A percentile compares a stretch with the other conserved stretches of the same genome.
Conservation (phyloP, 2,113 vertebrate genomes). For the Rhegmatorhina hoffmannsi region DNA sequence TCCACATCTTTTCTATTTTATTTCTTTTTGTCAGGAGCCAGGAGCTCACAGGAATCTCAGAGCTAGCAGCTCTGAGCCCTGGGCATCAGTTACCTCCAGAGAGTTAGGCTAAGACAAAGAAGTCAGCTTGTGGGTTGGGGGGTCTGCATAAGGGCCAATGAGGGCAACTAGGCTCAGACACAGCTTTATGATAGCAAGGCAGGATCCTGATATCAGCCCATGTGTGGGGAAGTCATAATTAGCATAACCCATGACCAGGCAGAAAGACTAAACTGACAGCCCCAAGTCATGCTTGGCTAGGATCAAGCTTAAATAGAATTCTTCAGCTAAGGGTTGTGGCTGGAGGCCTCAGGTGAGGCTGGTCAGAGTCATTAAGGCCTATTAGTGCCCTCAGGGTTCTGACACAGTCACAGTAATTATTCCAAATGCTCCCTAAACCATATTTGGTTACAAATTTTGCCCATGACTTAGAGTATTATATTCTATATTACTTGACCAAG, state of each 20-base stretch:
- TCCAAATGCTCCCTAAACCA: not conserved
- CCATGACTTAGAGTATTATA: not conserved
- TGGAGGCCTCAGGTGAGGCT: not conserved
- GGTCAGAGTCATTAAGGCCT: not conserved
- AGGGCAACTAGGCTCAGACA: not conserved
- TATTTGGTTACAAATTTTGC: not conserved
- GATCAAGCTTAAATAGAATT: not conserved
- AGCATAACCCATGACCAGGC: not conserved
- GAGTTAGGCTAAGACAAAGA: not conserved
- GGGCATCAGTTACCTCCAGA: not conserved
- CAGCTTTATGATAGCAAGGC: not conserved
- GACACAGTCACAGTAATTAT: not conserved
- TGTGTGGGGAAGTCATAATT: not conserved
- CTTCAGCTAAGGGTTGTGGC: not conserved
- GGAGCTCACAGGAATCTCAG: not conserved
- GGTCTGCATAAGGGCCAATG: not conserved
- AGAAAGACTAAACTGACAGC: not conserved
- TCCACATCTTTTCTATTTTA: not conserved
- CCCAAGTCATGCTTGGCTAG: not conserved
- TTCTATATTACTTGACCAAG: not conserved
- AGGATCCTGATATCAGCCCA: not conserved
- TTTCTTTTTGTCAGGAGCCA: not conserved
- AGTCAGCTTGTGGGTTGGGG: not conserved
- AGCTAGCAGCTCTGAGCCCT: not conserved
- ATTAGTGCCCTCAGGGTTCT: not conserved